Conservation (phyloP, 2,888 invertebrate genomes). For the Rhagium mordax region DNA sequence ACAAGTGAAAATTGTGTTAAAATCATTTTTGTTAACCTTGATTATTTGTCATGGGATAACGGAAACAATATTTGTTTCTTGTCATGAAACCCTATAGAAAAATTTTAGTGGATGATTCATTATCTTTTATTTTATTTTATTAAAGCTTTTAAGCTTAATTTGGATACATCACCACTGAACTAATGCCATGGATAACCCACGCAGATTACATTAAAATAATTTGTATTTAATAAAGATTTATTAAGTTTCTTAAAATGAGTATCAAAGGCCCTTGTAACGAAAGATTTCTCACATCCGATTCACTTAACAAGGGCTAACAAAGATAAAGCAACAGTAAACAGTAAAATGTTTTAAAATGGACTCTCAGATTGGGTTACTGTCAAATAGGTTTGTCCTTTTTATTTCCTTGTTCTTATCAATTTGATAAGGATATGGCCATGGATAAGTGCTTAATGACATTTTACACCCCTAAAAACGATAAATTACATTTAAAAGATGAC, state of each 20-base stretch:
- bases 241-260: neutral
- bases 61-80: no score
- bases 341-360: slow-evolving; percentile 14
- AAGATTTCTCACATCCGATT: slow-evolving; percentile 8
- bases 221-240: slow-evolving; percentile 24
- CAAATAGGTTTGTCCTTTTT: slow-evolving; percentile 56
- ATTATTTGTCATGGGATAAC: no score
- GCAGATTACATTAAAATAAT: slow-evolving; percentile 11
- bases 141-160: no score
- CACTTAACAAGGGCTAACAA: slow-evolving; percentile 25
- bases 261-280: neutral
- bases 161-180: neutral
- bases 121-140: no score
- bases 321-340: slow-evolving; percentile 19
- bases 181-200: neutral
- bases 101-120: no score
- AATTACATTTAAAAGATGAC: slow-evolving; percentile 47
- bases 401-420: slow-evolving; percentile 54
- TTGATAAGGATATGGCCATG: slow-evolving; percentile 52
- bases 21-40: no score
- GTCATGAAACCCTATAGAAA: no score
- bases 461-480: slow-evolving; percentile 53
- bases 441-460: slow-evolving; percentile 56
- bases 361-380: slow-evolving; percentile 41
- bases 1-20: no score